These are phyloP conservation scores for Lasiurus borealis DNA, from an alignment of 2,113 vertebrate genomes.

Conservation along the genomic window DNA sequence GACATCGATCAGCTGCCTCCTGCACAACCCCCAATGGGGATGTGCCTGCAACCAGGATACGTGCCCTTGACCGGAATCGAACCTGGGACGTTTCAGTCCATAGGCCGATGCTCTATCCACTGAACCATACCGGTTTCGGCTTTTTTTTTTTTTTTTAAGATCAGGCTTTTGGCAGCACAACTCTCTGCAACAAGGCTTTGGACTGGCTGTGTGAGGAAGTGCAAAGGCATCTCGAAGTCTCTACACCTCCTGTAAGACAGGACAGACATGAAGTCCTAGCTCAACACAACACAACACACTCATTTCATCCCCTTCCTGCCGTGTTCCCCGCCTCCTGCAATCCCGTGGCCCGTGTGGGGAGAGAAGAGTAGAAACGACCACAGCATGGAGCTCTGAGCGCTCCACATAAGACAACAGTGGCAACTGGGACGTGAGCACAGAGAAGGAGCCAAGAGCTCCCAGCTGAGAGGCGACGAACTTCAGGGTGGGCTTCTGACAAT, in stretches of 20 bases:
- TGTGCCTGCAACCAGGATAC: no score
- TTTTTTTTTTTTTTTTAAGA: no score
- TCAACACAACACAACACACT: background rate
- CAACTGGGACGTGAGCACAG: background rate
- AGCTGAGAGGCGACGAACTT: background rate
- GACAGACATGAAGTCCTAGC: background rate
- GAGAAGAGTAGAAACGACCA: background rate
- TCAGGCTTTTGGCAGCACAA: no score
- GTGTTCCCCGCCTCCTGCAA: rapidly evolving
- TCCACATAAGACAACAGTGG: background rate
- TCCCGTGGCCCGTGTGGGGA: rapidly evolving
- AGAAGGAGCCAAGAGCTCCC: background rate
- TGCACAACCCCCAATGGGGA: no score
- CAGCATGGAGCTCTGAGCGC: background rate
- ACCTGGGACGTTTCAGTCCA: no score
- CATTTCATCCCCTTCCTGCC: background rate
- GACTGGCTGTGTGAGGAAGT: no score
- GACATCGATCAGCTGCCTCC: no score
- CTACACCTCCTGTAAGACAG: no score
- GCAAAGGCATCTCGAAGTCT: no score
- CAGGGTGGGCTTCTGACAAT: background rate
- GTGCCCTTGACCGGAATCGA: no score
- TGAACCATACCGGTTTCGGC: no score
- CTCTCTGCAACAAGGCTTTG: background rate
- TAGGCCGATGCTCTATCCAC: no score